These are phyloP conservation scores for Stomatorhinus ivindoensis DNA, from an alignment of 2,113 vertebrate species.

Conservation along the genomic window DNA sequence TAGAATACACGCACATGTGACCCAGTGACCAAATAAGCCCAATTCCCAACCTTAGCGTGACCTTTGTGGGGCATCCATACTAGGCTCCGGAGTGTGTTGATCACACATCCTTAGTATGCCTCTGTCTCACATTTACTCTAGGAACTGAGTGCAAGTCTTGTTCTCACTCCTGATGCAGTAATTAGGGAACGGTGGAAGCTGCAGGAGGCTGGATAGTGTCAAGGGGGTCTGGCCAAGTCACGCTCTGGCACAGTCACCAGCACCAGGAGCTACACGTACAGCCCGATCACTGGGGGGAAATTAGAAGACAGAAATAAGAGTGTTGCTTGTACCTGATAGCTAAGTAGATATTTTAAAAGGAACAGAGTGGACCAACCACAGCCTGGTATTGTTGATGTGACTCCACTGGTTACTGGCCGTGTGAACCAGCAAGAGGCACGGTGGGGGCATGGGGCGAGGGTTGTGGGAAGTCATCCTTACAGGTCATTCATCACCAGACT, in stretches of 20 bases:
- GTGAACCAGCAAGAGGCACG: not conserved
- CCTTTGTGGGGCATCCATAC: not conserved
- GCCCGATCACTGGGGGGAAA: not conserved
- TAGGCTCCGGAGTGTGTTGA: not conserved
- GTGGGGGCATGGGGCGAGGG: not conserved
- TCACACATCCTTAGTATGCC: not conserved
- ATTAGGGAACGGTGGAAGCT: not conserved
- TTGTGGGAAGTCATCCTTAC: not conserved
- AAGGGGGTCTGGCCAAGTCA: not conserved
- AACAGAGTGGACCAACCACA: not conserved
- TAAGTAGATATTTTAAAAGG: not conserved
- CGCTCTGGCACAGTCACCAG: not conserved
- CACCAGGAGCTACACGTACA: not conserved
- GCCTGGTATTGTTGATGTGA: not conserved
- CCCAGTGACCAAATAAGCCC: not conserved
- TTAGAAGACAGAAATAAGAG: not conserved
- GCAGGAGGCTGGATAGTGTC: not conserved
- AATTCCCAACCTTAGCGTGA: not conserved
- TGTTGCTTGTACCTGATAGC: not conserved
- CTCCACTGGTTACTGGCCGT: not conserved
- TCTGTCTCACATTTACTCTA: not conserved
- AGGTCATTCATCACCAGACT: not conserved
- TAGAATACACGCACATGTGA: not conserved
- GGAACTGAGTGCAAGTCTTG: not conserved
- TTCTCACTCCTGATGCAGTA: not conserved